Conservation (phyloP, 2,888 invertebrate species). For the Pyrrhia umbra region DNA sequence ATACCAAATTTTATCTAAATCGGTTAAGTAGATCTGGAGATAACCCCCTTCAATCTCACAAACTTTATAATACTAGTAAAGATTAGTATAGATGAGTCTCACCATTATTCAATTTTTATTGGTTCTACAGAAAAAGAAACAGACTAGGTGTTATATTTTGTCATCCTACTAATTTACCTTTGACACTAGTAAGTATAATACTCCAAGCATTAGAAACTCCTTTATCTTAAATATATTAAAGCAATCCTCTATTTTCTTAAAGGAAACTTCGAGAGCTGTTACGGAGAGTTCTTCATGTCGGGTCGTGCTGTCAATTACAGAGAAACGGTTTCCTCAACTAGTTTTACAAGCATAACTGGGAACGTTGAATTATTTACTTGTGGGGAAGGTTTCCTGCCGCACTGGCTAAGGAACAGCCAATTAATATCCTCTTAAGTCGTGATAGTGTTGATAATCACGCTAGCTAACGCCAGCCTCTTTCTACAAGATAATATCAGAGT, state of each 20-base stretch:
- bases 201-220: background rate
- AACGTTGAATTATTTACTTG: slow-evolving; percentile 45
- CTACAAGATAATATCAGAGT: background rate
- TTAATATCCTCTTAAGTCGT: slow-evolving; percentile 23
- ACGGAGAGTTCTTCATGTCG: slow-evolving; percentile 11
- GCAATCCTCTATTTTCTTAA: slow-evolving; percentile 10
- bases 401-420: slow-evolving; percentile 6
- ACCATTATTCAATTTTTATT: too few relatives aligned
- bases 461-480: slow-evolving; percentile 11
- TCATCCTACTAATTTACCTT: too few relatives aligned
- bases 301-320: slow-evolving; percentile 43
- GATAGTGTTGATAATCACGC: slow-evolving; percentile 15
- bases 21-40: too few relatives aligned
- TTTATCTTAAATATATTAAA: slow-evolving; percentile 1
- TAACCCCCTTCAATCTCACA: too few relatives aligned
- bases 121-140: too few relatives aligned
- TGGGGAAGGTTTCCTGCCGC: slow-evolving; percentile 32
- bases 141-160: too few relatives aligned
- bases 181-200: too few relatives aligned
- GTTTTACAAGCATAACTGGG: slow-evolving; percentile 32
- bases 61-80: too few relatives aligned
- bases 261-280: slow-evolving; percentile 20
- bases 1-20: too few relatives aligned
- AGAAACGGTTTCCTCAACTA: slow-evolving; percentile 20
- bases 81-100: too few relatives aligned